phyloP scores from a whole-genome alignment of 2,113 vertebrate genomes.

The Riparia riparia region DNA sequence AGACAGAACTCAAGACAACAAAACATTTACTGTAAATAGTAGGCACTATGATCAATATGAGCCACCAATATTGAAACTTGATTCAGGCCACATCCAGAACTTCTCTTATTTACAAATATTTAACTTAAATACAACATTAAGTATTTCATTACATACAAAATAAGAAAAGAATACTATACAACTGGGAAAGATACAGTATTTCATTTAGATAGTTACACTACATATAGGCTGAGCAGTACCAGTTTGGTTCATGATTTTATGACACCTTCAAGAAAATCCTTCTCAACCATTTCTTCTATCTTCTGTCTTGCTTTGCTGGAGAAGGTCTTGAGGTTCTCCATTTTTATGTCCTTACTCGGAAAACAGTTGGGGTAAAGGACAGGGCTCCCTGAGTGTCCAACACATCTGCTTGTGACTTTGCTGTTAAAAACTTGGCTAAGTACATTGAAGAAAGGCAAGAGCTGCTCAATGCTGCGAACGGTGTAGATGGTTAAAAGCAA shows the following conservation, averaged over 20 bases:
- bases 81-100: constrained; percentile 85
- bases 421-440: constrained; percentile 97
- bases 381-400: constrained; percentile 82
- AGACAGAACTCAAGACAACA: constrained; percentile 75
- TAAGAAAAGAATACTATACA: constrained; percentile 86
- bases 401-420: constrained; percentile 89
- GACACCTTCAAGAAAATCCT: constrained; percentile 95
- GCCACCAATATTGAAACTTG: constrained; percentile 83
- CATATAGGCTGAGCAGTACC: constrained; percentile 28
- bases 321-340: constrained; percentile 93
- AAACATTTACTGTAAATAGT: constrained; percentile 71
- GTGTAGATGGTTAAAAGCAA: constrained; percentile 90
- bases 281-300: constrained; percentile 98
- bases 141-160: constrained; percentile 83
- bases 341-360: constrained; percentile 87
- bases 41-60: constrained; percentile 82
- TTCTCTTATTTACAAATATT: constrained; percentile 92
- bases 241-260: constrained; percentile 88
- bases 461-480: constrained; percentile 96
- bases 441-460: constrained; percentile 95
- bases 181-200: constrained; percentile 59
- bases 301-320: constrained; percentile 93
- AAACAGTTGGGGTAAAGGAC: constrained; percentile 80
- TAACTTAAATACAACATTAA: constrained; percentile 92
- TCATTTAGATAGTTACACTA: constrained; percentile 69